Conservation (phyloP, 2,797 vertebrate species). For the Pitangus sulphuratus region DNA sequence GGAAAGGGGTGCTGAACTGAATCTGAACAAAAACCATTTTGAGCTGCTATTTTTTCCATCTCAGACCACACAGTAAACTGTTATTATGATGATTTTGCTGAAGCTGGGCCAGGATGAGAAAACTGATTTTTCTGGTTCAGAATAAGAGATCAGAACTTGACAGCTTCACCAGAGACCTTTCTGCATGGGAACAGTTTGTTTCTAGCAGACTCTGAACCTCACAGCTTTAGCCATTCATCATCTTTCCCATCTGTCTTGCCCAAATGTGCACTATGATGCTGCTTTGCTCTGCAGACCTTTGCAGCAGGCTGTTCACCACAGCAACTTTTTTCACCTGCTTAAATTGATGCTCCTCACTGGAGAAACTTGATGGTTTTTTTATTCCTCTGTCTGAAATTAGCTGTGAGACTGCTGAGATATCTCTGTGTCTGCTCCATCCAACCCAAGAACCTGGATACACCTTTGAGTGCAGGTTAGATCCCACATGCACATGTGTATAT, state of each 20-base stretch:
- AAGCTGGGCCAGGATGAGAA: slow-evolving; percentile 1
- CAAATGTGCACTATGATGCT: background rate
- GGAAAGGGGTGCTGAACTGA: background rate
- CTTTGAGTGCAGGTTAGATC: background rate
- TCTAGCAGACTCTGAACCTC: background rate
- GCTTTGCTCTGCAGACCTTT: background rate
- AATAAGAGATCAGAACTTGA: background rate
- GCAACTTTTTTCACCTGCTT: background rate
- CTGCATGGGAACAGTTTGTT: background rate
- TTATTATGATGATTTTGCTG: background rate
- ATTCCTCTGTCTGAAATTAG: background rate
- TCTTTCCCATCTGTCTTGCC: background rate
- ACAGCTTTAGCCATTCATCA: background rate
- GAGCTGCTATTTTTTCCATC: background rate
- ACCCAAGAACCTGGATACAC: background rate
- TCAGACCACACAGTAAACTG: background rate
- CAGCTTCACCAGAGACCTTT: background rate
- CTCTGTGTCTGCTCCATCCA: background rate
- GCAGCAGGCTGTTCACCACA: background rate
- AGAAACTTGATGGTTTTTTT: background rate
- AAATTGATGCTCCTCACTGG: background rate
- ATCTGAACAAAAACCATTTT: background rate
- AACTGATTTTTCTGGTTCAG: slow-evolving; percentile 1
- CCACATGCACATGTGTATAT: no score
- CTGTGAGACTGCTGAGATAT: background rate